phyloP scores from a whole-genome alignment of 2,113 vertebrate genomes.

The Bubo scandiacus region DNA sequence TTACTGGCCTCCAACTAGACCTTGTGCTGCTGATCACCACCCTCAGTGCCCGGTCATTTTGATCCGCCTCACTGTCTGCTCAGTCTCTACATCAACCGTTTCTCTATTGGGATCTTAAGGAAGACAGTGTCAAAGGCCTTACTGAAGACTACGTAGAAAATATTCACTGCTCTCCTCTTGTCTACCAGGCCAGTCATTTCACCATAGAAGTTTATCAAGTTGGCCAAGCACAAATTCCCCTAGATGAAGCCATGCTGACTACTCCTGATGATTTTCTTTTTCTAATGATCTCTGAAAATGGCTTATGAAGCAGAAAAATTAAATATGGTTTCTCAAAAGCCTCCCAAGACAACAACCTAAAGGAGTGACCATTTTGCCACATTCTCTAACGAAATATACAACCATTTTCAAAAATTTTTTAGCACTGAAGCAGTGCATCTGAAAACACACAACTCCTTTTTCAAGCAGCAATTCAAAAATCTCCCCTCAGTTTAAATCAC shows the following conservation, averaged over 20 bases:
- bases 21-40: not conserved
- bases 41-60: rapidly evolving
- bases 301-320: not conserved
- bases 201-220: not conserved
- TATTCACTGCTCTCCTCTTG: not conserved
- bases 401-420: not conserved
- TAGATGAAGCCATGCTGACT: not conserved
- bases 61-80: not conserved
- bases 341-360: not conserved
- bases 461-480: not conserved
- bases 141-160: not conserved
- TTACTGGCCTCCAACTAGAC: not conserved
- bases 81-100: not conserved
- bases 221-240: not conserved
- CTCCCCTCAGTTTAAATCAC: not conserved
- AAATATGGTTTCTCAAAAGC: not conserved
- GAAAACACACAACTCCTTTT: not conserved
- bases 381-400: not conserved
- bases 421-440: not conserved
- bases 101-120: not conserved
- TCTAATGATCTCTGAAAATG: not conserved
- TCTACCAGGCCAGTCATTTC: not conserved
- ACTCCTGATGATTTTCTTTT: not conserved
- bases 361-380: not conserved
- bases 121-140: not conserved